Base-by-base conservation (phyloP, 2,797 vertebrate genomes). In the Acanthiza pusilla region DNA sequence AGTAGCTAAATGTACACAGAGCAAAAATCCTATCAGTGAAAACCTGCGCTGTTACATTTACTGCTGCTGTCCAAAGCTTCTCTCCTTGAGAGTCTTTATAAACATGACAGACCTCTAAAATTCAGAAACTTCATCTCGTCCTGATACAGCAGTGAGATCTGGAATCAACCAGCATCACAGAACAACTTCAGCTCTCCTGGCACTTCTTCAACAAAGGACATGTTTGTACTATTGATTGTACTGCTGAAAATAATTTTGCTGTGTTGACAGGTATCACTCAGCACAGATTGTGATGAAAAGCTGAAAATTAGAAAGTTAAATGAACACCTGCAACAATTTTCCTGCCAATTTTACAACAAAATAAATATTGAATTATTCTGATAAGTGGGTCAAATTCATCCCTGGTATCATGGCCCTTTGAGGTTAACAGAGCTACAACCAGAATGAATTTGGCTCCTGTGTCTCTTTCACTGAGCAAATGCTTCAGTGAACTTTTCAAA, bases 241-340 rank as follows among this genome's bases (percentile, higher is more conserved):
- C 86, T 89, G 93, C 91, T 95, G 86, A 96, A 95, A 95, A 96
- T 96, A 95, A 97, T 96, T 96, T 92, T 77, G 70, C 75, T 91
- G 94, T 48, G 97, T 92, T 95, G 97, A 97, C 96, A 97, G 92
- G 80, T 85, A 82, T 97, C 97, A 97, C 96, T 98, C 97, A 94
- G 74, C 96, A 92, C 76, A 95, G 88, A 89, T 15, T 75, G 57
- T 77, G 91, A 97, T 93, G 94, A 96, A 97, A 95, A 96, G 85
- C 74, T 91, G 85, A 96, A 96, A 96, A 97, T 94, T 91, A 89
- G 84, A 94, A 96, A 93, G 84, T 94, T 95, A 95, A 96, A 95
- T 84, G 96, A 96, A 94, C 96, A 97, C 96, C 97, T 97, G 96
- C 85, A 95, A 89, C 38, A 80, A 93, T 91, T 91, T 94, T 91